Conservation (phyloP, 1,140 invertebrate genomes). For the Holotrichia oblita region DNA sequence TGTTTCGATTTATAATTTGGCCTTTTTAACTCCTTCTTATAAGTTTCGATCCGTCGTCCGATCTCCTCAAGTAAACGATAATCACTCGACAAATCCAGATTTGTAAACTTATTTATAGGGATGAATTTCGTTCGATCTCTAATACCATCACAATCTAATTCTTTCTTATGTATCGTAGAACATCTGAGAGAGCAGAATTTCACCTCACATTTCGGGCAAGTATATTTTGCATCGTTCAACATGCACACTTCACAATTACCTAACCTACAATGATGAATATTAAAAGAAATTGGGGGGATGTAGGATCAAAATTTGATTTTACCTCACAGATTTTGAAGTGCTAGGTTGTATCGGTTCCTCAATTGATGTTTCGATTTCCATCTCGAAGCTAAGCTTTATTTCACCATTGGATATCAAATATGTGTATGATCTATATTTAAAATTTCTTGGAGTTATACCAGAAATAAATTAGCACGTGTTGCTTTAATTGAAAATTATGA, state of each 20-base stretch:
- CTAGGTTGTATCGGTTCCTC: not conserved
- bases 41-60: conserved; percentile 71
- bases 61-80: conserved; percentile 80
- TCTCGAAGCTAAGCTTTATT: not conserved
- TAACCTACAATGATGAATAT: conserved; percentile 69
- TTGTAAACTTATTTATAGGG: conserved; percentile 73
- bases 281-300: too few species aligned
- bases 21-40: conserved; percentile 67
- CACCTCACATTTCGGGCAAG: conserved; percentile 87
- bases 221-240: conserved; percentile 75
- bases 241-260: conserved; percentile 82
- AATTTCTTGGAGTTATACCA: not conserved
- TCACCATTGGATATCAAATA: not conserved
- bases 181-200: conserved; percentile 85
- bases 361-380: not conserved
- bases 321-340: not conserved
- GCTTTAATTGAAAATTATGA: too few species aligned
- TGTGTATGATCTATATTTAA: not conserved
- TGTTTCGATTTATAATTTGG: not conserved
- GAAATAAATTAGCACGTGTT: not conserved
- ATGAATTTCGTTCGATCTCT: conserved; percentile 82
- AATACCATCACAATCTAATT: conserved; percentile 81
- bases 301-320: not conserved
- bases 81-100: conserved; percentile 81
- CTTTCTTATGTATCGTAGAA: conserved; percentile 84